Evolutionary conservation across 2,888 invertebrate species (phyloP).

Genomic region (Noctua janthe): DNA sequence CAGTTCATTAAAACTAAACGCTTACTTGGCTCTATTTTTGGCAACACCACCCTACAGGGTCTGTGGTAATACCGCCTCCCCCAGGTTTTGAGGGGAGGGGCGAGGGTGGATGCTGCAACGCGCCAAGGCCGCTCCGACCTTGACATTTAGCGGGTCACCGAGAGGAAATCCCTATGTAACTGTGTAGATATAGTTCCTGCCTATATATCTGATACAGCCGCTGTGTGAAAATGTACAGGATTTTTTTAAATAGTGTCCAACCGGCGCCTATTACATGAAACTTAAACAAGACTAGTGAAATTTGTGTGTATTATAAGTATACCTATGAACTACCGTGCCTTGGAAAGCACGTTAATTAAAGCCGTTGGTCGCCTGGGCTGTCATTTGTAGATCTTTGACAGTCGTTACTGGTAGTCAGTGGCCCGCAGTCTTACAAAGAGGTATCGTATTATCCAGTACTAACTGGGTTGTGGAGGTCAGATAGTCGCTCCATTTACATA

Average conservation of each 20-base stretch:
- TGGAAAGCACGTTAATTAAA: too few species aligned
- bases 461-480: not conserved
- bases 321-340: too few species aligned
- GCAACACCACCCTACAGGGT: conserved; percentile 43
- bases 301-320: not conserved
- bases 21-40: conserved; percentile 49
- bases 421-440: not conserved
- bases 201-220: conserved; percentile 6
- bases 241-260: not conserved
- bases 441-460: not conserved
- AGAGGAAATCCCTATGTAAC: conserved; percentile 54
- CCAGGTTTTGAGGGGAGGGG: not conserved
- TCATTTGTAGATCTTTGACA: not conserved
- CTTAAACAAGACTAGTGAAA: not conserved
- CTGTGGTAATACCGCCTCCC: conserved; percentile 4
- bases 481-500: not conserved
- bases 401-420: not conserved
- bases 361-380: not conserved
- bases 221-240: not conserved
- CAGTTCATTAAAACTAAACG: conserved; percentile 29
- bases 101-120: conserved; percentile 73
- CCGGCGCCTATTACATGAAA: not conserved
- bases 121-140: conserved; percentile 73
- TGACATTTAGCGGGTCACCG: conserved; percentile 70
- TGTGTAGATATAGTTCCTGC: not conserved